Evolutionary conservation across 2,888 invertebrate species (phyloP).

Genomic region (Tetrapedia diversipes): DNA sequence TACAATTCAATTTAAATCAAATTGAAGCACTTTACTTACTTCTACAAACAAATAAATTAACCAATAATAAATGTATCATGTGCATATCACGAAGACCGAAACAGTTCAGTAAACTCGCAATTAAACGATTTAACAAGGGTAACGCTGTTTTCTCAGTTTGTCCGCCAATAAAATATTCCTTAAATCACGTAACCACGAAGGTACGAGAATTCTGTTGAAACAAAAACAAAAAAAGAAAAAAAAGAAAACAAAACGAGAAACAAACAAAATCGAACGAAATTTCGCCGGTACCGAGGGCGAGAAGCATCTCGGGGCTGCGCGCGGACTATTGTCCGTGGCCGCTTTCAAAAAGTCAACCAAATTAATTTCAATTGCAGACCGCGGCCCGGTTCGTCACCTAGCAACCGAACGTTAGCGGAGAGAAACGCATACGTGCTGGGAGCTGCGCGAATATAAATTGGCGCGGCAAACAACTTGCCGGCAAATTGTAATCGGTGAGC

Average conservation of each 20-base stretch:
- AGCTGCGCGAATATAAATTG: constrained; percentile 45
- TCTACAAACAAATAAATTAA: no score
- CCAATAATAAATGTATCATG: no score
- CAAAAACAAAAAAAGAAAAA: no score
- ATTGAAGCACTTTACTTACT: no score
- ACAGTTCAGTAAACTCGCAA: no score
- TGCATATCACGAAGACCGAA: no score
- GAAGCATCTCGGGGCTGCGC: constrained; percentile 14
- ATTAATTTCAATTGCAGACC: constrained; percentile 52
- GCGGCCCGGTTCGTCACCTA: constrained; percentile 43
- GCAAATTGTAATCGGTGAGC: constrained; percentile 35
- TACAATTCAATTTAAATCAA: constrained; percentile 6
- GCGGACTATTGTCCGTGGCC: constrained; percentile 21
- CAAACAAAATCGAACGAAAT: constrained; percentile 4
- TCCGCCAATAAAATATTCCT: neutral
- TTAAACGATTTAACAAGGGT: no score
- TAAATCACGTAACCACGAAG: neutral
- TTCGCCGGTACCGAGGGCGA: neutral
- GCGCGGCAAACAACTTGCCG: constrained; percentile 32
- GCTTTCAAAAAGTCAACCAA: constrained; percentile 38
- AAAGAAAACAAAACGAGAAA: neutral
- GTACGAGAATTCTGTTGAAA: neutral
- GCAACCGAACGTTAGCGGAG: constrained; percentile 42
- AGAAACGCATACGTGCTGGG: constrained; percentile 13
- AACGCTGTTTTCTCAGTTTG: no score